Conservation (phyloP, 2,113 vertebrate genomes). For the Mesitornis unicolor region DNA sequence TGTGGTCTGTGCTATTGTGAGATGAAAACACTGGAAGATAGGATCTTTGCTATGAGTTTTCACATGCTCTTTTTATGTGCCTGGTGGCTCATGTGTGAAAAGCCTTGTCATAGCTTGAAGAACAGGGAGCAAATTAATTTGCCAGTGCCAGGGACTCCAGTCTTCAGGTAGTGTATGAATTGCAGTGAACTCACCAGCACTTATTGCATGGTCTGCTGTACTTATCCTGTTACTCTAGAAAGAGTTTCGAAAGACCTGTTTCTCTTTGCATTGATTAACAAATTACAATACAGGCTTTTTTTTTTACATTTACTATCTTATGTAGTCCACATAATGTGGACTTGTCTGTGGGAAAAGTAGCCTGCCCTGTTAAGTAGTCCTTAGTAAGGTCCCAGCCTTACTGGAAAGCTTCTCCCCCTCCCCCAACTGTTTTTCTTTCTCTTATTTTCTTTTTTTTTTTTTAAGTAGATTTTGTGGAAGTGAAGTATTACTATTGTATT, state of each 20-base stretch:
- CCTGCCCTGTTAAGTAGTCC: not conserved
- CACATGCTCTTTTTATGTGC: not conserved
- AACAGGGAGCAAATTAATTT: not conserved
- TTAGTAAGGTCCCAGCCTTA: not conserved
- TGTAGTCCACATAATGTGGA: not conserved
- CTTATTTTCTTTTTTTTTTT: not conserved
- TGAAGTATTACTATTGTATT: not conserved
- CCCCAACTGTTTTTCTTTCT: not conserved
- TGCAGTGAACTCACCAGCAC: not conserved
- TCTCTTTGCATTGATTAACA: not conserved
- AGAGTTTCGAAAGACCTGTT: not conserved
- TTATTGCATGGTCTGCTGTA: not conserved
- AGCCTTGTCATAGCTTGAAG: not conserved
- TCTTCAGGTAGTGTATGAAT: accelerated
- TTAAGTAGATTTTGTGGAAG: not conserved
- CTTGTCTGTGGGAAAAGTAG: not conserved
- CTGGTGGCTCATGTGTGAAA: not conserved
- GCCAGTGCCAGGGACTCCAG: not conserved
- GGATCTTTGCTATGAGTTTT: not conserved
- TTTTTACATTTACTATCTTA: not conserved
- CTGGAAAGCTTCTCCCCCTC: not conserved
- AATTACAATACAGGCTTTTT: not conserved
- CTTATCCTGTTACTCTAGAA: not conserved
- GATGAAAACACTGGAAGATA: not conserved
- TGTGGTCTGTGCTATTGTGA: not conserved